phyloP scores from a whole-genome alignment of 2,888 invertebrate species.

The Pteria penguin region DNA sequence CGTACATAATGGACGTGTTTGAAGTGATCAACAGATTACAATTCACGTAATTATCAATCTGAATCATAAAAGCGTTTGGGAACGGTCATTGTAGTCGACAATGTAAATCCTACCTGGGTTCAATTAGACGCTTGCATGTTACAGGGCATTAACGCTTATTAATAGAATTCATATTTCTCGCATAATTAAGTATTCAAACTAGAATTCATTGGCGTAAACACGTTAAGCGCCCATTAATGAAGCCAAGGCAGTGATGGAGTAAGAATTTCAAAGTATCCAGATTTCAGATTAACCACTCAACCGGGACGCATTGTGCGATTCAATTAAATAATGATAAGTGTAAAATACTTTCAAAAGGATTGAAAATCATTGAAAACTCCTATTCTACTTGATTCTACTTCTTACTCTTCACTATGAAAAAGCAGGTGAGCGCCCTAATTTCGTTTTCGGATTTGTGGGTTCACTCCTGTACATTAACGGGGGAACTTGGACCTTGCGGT shows the following conservation, averaged over 20 bases:
- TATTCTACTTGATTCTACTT: no score
- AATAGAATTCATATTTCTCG: slow-evolving; percentile 7
- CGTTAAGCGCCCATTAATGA: not conserved
- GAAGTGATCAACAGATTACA: slow-evolving; percentile 27
- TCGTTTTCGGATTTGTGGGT: no score
- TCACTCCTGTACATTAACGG: no score
- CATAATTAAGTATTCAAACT: slow-evolving; percentile 4
- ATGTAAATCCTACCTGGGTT: slow-evolving; percentile 1
- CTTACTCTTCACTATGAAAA: no score
- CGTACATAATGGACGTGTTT: slow-evolving; percentile 18
- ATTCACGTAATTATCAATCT: slow-evolving; percentile 32
- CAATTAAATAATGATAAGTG: no score
- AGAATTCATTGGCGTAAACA: not conserved
- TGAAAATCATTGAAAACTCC: no score
- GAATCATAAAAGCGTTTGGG: slow-evolving; percentile 10
- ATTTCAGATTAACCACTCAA: no score
- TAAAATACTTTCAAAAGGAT: no score
- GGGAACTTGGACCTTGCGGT: no score
- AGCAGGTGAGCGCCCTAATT: no score
- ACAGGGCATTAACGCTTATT: slow-evolving; percentile 3
- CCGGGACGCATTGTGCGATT: no score
- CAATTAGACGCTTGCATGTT: slow-evolving; percentile 34
- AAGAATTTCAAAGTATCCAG: no score
- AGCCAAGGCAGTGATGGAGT: not conserved
- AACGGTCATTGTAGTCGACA: slow-evolving; percentile 12